phyloP scores from a whole-genome alignment of 2,888 invertebrate genomes.

The Lingula anatina region DNA sequence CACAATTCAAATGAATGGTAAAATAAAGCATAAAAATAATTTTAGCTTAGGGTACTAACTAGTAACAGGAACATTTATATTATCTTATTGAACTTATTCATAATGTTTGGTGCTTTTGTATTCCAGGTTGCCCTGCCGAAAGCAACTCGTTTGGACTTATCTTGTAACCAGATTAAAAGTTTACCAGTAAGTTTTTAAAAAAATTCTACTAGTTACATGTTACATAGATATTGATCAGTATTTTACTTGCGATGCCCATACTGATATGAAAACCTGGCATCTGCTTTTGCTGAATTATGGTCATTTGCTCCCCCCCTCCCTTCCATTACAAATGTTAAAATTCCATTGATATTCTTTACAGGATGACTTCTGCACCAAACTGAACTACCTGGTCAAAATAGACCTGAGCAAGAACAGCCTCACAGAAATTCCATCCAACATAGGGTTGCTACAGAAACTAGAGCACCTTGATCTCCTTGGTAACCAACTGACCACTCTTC shows the following conservation, averaged over 20 bases:
- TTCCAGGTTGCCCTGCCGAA: constrained; percentile 64
- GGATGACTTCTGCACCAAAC: constrained; percentile 42
- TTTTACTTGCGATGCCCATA: too few species aligned
- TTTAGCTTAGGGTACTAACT: too few species aligned
- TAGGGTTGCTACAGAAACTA: constrained; percentile 66
- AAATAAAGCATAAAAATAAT: too few species aligned
- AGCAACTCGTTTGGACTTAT: constrained; percentile 57
- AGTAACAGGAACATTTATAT: too few species aligned
- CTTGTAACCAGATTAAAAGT: constrained; percentile 39
- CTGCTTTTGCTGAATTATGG: too few species aligned
- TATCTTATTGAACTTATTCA: too few species aligned
- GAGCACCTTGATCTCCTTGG: constrained; percentile 71
- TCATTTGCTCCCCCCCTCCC: too few species aligned
- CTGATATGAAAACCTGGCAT: too few species aligned
- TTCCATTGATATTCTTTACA: constrained; percentile 23
- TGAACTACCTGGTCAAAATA: constrained; percentile 64
- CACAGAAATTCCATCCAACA: constrained; percentile 67
- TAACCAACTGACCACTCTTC: constrained; percentile 59
- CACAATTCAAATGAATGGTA: too few species aligned
- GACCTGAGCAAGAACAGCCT: constrained; percentile 75
- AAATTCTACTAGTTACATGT: too few species aligned
- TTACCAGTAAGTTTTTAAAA: constrained; percentile 33
- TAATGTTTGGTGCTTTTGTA: constrained; percentile 13
- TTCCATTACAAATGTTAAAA: too few species aligned
- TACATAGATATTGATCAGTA: too few species aligned